A percentile compares a stretch with the other conserved stretches of the same genome.
Evolutionary conservation across 2,888 invertebrate species (phyloP).

Genomic region (Horisme vitalbata): DNA sequence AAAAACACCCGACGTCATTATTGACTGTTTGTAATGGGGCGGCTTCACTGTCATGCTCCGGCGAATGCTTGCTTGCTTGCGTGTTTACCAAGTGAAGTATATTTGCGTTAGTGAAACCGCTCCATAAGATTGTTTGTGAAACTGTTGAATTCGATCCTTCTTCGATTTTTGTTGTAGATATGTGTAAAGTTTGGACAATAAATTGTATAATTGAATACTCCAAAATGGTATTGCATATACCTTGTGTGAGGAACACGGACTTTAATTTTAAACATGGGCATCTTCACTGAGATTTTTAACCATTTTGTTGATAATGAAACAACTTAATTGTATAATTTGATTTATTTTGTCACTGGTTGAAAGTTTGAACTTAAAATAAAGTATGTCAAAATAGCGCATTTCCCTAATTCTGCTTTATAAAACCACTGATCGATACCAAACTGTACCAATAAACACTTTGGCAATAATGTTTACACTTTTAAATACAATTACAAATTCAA

Average conservation of each 20-base stretch:
- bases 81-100: too few relatives aligned
- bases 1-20: conserved; percentile 48
- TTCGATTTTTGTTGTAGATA: conserved; percentile 69
- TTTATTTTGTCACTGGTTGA: conserved; percentile 10
- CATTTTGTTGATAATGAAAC: too few relatives aligned
- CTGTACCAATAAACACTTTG: too few relatives aligned
- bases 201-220: conserved; percentile 61
- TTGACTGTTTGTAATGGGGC: conserved; percentile 44
- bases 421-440: too few relatives aligned
- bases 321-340: neutral
- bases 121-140: conserved; percentile 36
- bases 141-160: conserved; percentile 48
- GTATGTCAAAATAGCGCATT: neutral
- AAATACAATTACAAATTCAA: too few relatives aligned
- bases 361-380: neutral
- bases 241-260: conserved; percentile 21
- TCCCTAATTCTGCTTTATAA: too few relatives aligned
- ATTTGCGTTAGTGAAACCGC: too few relatives aligned
- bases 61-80: too few relatives aligned
- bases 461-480: too few relatives aligned
- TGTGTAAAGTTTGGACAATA: conserved; percentile 78
- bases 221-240: conserved; percentile 33
- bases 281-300: conserved; percentile 4
- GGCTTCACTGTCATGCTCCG: too few relatives aligned
- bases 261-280: neutral